Evolutionary conservation across 1,140 invertebrate genomes (phyloP).

Genomic region (Carcinoscorpius rotundicauda): DNA sequence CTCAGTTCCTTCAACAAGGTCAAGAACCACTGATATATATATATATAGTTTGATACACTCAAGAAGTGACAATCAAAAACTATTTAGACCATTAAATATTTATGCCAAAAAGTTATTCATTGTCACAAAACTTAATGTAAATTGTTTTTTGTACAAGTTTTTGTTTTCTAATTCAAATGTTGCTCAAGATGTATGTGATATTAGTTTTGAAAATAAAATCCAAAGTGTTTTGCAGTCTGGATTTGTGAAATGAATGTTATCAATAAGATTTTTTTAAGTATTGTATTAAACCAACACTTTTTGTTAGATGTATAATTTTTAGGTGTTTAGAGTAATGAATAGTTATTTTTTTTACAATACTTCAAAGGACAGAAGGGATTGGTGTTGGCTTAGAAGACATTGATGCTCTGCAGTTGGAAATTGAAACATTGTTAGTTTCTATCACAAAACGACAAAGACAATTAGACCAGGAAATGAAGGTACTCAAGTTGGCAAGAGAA

Average conservation of each 20-base stretch:
- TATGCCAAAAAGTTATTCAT: too few relatives aligned
- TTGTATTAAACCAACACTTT: constrained; percentile 41
- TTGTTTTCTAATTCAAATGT: too few relatives aligned
- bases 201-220: too few relatives aligned
- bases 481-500: constrained; percentile 4
- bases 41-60: too few relatives aligned
- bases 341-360: constrained; percentile 33
- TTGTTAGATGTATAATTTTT: constrained; percentile 11
- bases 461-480: constrained; percentile 52
- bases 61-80: too few relatives aligned
- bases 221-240: too few relatives aligned
- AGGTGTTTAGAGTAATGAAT: not conserved
- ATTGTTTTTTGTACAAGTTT: too few relatives aligned
- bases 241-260: constrained; percentile 38
- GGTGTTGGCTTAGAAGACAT: constrained; percentile 62
- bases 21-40: too few relatives aligned
- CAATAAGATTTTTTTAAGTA: constrained; percentile 33
- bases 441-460: constrained; percentile 60
- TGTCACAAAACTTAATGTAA: too few relatives aligned
- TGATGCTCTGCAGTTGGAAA: constrained; percentile 67
- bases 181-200: too few relatives aligned
- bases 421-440: constrained; percentile 72
- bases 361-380: constrained; percentile 46
- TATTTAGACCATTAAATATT: too few relatives aligned
- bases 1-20: too few relatives aligned